Evolutionary conservation across 2,113 vertebrate genomes (phyloP).

Genomic region (Salvator merianae): DNA sequence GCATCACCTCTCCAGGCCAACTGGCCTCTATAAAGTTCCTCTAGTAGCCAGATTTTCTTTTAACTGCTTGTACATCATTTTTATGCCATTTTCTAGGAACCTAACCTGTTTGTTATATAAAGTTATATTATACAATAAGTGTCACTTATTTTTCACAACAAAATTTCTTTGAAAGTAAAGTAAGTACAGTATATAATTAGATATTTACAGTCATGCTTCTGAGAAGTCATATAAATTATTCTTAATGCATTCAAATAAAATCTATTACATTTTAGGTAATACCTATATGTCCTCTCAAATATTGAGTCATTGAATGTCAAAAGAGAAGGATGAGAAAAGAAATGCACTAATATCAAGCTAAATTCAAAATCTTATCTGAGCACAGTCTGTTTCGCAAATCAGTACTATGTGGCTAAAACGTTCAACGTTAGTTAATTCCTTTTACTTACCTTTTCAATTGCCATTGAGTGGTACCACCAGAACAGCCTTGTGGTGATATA

Average conservation of each 20-base stretch:
- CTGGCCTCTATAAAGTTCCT: too few species aligned
- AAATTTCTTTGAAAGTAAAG: neutral
- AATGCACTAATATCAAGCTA: neutral
- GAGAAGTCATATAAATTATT: too few species aligned
- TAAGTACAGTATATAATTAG: neutral
- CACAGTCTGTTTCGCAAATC: neutral
- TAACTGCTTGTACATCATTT: too few species aligned
- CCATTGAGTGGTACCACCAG: conserved; percentile 99
- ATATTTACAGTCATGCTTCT: too few species aligned
- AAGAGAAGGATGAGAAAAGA: neutral
- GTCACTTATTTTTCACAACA: neutral
- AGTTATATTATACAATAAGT: neutral
- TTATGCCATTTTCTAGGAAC: too few species aligned
- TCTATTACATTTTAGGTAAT: neutral
- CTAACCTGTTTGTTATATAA: too few species aligned
- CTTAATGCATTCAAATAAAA: neutral
- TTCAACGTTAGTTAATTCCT: neutral
- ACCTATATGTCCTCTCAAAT: neutral
- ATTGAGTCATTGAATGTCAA: neutral
- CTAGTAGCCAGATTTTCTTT: too few species aligned
- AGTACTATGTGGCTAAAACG: neutral
- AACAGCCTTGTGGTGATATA: conserved; percentile 95
- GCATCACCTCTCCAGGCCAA: too few species aligned
- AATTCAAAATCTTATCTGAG: neutral
- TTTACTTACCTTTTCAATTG: conserved; percentile 88